Evolutionary conservation across 2,113 vertebrate species (phyloP).

Genomic region (Protomyctophum bolini): DNA sequence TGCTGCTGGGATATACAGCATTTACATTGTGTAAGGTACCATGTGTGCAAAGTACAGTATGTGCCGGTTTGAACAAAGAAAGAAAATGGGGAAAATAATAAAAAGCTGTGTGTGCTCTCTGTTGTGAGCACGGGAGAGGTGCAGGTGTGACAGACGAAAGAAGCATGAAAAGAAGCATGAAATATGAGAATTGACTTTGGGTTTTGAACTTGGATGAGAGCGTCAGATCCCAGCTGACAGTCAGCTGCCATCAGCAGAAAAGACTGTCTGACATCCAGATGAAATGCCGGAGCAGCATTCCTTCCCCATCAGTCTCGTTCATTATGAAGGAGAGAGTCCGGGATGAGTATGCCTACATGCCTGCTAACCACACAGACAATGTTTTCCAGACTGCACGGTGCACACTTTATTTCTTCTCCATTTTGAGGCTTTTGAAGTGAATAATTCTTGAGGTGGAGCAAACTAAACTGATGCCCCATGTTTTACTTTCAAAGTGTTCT

Average conservation of each 20-base stretch:
- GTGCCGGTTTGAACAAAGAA: too few species aligned
- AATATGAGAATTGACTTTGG: not conserved
- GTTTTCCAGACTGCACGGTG: not conserved
- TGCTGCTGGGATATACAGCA: too few species aligned
- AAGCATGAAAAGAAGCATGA: not conserved
- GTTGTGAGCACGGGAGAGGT: not conserved
- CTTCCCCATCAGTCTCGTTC: not conserved
- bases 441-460: too few species aligned
- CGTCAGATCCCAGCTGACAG: slow-evolving; percentile 10
- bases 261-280: slow-evolving; percentile 4
- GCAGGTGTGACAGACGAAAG: not conserved
- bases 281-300: slow-evolving; percentile 19
- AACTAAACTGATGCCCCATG: too few species aligned
- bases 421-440: not conserved
- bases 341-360: too few species aligned
- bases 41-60: too few species aligned
- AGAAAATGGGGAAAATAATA: too few species aligned
- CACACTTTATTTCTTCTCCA: not conserved
- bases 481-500: not conserved
- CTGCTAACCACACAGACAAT: not conserved
- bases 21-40: too few species aligned
- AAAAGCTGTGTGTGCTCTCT: too few species aligned
- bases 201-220: not conserved
- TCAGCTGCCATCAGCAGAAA: not conserved
- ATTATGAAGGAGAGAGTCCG: not conserved